Evolutionary conservation across 1,140 invertebrate species (phyloP).

Genomic region (Sycophila sp.): DNA sequence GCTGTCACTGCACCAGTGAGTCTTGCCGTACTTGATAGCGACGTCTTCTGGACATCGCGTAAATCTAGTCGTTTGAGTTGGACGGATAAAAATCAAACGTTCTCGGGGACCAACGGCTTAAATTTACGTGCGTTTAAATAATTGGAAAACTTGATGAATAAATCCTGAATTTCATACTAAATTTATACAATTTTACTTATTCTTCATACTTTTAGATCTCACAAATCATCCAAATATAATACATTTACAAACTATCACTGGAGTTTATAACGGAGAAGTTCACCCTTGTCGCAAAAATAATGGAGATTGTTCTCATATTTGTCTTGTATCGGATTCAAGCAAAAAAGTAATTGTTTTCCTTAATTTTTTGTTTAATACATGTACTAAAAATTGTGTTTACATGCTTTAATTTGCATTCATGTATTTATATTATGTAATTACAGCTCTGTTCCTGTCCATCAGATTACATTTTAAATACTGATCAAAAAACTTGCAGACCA

Average conservation of each 20-base stretch:
- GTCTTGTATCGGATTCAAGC: slow-evolving; percentile 65
- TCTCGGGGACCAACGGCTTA: slow-evolving; percentile 57
- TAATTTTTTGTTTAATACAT: neutral
- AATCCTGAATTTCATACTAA: neutral
- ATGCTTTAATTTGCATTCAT: no score
- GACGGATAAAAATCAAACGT: slow-evolving; percentile 66
- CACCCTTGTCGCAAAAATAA: slow-evolving; percentile 74
- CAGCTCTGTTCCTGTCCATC: slow-evolving; percentile 72
- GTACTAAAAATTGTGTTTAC: neutral
- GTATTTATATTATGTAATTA: neutral
- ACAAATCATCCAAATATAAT: slow-evolving; percentile 21
- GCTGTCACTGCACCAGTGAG: slow-evolving; percentile 62
- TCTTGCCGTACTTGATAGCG: slow-evolving; percentile 67
- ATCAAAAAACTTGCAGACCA: slow-evolving; percentile 67
- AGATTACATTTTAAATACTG: slow-evolving; percentile 64
- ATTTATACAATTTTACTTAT: neutral
- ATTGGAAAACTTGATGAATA: neutral
- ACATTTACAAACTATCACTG: slow-evolving; percentile 48
- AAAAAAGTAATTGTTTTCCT: slow-evolving; percentile 36
- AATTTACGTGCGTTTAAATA: slow-evolving; percentile 44
- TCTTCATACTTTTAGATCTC: slow-evolving; percentile 1
- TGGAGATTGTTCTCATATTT: slow-evolving; percentile 80
- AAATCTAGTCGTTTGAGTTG: slow-evolving; percentile 65
- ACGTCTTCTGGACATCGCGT: slow-evolving; percentile 65
- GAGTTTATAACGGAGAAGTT: slow-evolving; percentile 50